Base-by-base conservation (phyloP, 2,888 invertebrate genomes). In the Selenia dentaria region DNA sequence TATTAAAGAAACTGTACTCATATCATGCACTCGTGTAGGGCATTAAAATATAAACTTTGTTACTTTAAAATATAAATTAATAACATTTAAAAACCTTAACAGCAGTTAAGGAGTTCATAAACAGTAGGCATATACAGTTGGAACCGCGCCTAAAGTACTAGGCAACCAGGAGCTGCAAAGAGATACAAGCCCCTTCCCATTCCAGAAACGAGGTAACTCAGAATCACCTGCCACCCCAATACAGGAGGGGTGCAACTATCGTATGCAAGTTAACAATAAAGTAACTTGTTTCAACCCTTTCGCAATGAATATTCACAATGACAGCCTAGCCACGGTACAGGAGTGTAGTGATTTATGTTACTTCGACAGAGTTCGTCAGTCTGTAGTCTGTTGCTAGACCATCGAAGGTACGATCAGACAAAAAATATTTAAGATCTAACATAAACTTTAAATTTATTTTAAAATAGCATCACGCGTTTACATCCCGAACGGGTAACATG, bases 61-160 rank as follows among this genome's bases (percentile, higher is more conserved):
- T n/a, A n/a, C n/a, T n/a, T n/a, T n/a, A n/a, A n/a, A n/a, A n/a
- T n/a, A n/a, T n/a, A n/a, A n/a, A n/a, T n/a, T n/a, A n/a, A n/a
- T n/a, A n/a, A n/a, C n/a, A n/a, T n/a, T n/a, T n/a, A n/a, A n/a
- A n/a, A n/a, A n/a, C n/a, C n/a, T n/a, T n/a, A n/a, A n/a, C n/a
- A n/a, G n/a, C n/a, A n/a, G n/a, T n/a, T n/a, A n/a, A n/a, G n/a
- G n/a, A n/a, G n/a, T n/a, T n/a, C n/a, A n/a, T n/a, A n/a, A n/a
- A n/a, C n/a, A n/a, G n/a, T n/a, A n/a, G n/a, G n/a, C n/a, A 6
- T 29, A 31, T 6, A n/a, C 11, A 13, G 20, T 36, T 43, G 43
- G 34, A 40, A 20, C 26, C 12, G 33, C 39, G 51, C 51, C 51
- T 28, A 33, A 38, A 40, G 27, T 48, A 52, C 47, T 16, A 52